Base-by-base conservation (phyloP, 2,113 vertebrate species). In the Morone saxatilis region DNA sequence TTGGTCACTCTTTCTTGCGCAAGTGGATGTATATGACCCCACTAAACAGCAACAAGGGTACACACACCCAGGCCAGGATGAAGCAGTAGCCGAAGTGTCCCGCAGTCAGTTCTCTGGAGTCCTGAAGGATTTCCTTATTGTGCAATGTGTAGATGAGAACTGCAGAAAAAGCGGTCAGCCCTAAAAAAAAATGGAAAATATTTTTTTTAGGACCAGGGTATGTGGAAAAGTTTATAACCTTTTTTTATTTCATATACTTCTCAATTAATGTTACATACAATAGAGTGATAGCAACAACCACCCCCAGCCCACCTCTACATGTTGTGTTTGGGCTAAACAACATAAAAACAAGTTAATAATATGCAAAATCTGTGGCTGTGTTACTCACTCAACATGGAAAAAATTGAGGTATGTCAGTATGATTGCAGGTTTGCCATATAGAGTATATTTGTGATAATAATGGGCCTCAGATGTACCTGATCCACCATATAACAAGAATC, bases 41-140 rank as follows among this genome's bases (percentile, higher is more conserved):
- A 0, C 97, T 97, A 68, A 91, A 89, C 76, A 97, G 92, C 68
- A 96, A 94, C 50, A 97, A 90, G 38, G 97, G 97, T 31, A 96
- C 96, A 83, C 96, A 96, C 85, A 97, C 95, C 97, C 97, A 98
- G 60, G 96, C 96, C 78, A 98, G 89, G 73, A 95, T 93, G 10
- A 96, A 98, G 87, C 97, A 97, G 93, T 97, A 97, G 4, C 97
- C 96, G 11, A 96, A 98, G 76, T 92, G 95, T 87, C 97, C 97
- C 1, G 78, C 75, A 36, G 63, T 84, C 71, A 88, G 60, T 11
- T 91, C 80, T 19, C 85, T 90, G 0, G 80, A 36, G 25, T 88
- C 89, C n/a, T 78, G 80, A 16, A 95, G 92, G 83, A 98, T 97
- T 71, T 96, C 96, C 43, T 92, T 66, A 0, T 91, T 93, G 22